Base-by-base conservation (phyloP, 2,888 invertebrate genomes). In the Tipula confusa region DNA sequence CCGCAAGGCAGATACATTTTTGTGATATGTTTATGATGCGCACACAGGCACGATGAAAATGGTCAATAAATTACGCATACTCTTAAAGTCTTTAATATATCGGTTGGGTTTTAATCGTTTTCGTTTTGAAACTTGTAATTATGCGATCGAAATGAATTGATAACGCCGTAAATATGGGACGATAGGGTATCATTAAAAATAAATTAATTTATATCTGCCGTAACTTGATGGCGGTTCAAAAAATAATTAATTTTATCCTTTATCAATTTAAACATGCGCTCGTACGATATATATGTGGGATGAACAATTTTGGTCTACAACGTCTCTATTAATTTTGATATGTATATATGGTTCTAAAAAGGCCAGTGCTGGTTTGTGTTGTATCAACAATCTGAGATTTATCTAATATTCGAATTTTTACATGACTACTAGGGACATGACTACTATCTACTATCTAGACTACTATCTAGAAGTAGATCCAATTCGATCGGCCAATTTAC, bases 61-160 rank as follows among this genome's bases (percentile, higher is more conserved):
- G 36, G 36, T 36, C 36, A 36, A 36, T 36, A 36, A 36, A 36
- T 36, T n/a, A n/a, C n/a, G n/a, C n/a, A n/a, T n/a, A n/a, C n/a
- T n/a, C n/a, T n/a, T n/a, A n/a, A n/a, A n/a, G n/a, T n/a, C 36
- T 36, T 36, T 36, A 11, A 36, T 36, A n/a, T n/a, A n/a, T n/a
- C n/a, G n/a, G n/a, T 36, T 36, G 9, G 36, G 36, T 36, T 6
- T 38, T 11, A 38, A 13, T 11, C 48, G 48, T 48, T 9, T 64
- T 64, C 64, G 64, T 18, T 64, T 64, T 64, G n/a, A 64, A 64
- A 64, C 64, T 64, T 64, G 64, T 64, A 64, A 64, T 64, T 64
- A 64, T 64, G 64, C 24, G 64, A 64, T 64, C 64, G 24, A 64
- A 64, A 24, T 24, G 64, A 64, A 24, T 24, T 7, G 64, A 64